Base-by-base conservation (phyloP, 2,113 vertebrate genomes). In the Eulemur rufifrons region DNA sequence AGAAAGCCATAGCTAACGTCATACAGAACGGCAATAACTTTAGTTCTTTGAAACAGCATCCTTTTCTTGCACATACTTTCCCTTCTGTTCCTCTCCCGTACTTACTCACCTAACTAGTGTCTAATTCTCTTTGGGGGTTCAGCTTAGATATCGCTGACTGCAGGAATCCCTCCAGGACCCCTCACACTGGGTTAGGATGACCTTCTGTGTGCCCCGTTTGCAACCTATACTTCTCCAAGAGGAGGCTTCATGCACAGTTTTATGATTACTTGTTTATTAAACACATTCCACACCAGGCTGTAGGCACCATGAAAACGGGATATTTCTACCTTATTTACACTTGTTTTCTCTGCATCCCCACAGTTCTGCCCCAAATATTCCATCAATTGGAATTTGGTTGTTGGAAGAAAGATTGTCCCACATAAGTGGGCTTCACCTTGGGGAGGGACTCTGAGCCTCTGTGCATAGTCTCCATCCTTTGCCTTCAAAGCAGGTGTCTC, bases 401-500 rank as follows among this genome's bases (percentile, higher is more conserved):
- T 0, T 61, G 23, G 74, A 59, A 27, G 37, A 63, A 73, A 7
- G 52, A 12, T 4, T 29, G 29, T 42, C 23, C 77, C 74, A 6
- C 0, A 0, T 13, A 42, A 85, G 8, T 9, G 9, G 4, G 32
- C 50, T 25, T 76, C 64, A 34, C 7, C 11, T 42, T 42, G 68
- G 54, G 54, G 37, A 71, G 59, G 23, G 39, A 29, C 69, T 56
- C 32, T 11, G 64, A 59, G 5, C 18, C 32, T 59, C 73, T 39
- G 23, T 5, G 17, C 34, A n/a, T 6, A 59, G 29, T 23, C 73
- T 89, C 66, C 74, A 86, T 50, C 15, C 61, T 66, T 39, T 37
- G 68, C 78, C 94, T 68, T 92, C 73, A 39, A 78, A 59, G 34
- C 27, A 37, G 3, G n/a, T 9, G 29, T 73, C 91, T 93, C 52